Conservation (phyloP, 2,113 vertebrate genomes). For the Dolichallabes microphthalmus region DNA sequence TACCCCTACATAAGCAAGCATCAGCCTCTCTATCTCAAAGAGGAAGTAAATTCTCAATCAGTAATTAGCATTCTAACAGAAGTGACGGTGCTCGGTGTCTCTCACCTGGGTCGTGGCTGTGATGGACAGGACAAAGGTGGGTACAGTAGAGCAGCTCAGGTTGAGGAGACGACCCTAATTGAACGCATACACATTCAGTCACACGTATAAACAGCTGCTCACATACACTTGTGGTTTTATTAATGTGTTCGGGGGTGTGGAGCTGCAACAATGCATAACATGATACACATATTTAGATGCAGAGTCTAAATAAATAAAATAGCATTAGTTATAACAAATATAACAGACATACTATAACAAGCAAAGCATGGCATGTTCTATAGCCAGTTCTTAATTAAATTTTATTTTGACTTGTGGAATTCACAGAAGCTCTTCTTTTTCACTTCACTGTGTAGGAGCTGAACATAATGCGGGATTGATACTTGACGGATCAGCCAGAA, state of each 20-base stretch:
- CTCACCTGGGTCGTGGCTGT: conserved; percentile 90
- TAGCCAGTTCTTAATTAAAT: background rate
- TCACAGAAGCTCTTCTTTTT: background rate
- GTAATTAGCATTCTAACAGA: background rate
- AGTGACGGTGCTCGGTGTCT: background rate
- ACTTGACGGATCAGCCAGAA: background rate
- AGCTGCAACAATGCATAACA: background rate
- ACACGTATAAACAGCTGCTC: conserved; percentile 70
- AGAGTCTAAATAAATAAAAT: background rate
- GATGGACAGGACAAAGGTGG: conserved; percentile 91
- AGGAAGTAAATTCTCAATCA: conserved; percentile 11
- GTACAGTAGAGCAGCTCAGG: conserved; percentile 94
- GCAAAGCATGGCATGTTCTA: background rate
- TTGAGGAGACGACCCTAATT: conserved; percentile 88
- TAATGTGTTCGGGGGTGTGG: background rate
- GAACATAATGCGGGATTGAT: background rate
- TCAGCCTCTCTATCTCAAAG: background rate
- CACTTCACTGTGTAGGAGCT: background rate
- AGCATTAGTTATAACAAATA: background rate
- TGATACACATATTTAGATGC: background rate
- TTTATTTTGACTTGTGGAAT: background rate
- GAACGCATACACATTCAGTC: conserved; percentile 13
- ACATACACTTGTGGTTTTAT: background rate
- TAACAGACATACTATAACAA: background rate
- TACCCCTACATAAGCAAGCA: conserved; percentile 70